A percentile compares a stretch with the other conserved stretches of the same genome.
Evolutionary conservation across 2,888 invertebrate genomes (phyloP).

Genomic region (Sphaeridia pumilis): DNA sequence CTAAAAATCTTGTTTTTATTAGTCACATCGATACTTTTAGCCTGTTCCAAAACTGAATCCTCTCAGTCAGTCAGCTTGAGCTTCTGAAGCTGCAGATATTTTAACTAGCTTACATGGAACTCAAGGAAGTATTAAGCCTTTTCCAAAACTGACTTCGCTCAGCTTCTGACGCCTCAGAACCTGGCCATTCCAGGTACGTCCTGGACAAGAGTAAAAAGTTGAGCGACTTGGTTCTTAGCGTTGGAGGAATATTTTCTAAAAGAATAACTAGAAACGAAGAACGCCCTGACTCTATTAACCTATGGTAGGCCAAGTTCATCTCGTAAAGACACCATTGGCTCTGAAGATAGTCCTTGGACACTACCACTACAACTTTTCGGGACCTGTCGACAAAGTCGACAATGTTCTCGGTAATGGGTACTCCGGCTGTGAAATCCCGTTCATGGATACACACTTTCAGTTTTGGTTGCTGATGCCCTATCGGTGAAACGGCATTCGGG

Average conservation of each 20-base stretch:
- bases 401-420: constrained; percentile 58
- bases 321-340: constrained; percentile 65
- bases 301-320: constrained; percentile 56
- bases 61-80: too few relatives aligned
- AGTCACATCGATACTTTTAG: too few relatives aligned
- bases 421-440: constrained; percentile 58
- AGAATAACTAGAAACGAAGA: constrained; percentile 54
- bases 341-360: constrained; percentile 51
- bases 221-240: constrained; percentile 50
- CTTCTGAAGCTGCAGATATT: too few relatives aligned
- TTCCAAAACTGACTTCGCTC: constrained; percentile 36
- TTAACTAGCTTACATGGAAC: too few relatives aligned
- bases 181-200: constrained; percentile 58
- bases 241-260: constrained; percentile 52
- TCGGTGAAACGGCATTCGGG: too few relatives aligned
- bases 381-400: constrained; percentile 57
- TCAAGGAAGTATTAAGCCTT: constrained; percentile 24
- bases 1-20: too few relatives aligned
- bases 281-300: constrained; percentile 40
- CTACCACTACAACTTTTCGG: constrained; percentile 50
- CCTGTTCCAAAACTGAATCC: too few relatives aligned
- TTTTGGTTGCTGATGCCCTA: not conserved
- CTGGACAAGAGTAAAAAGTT: constrained; percentile 56
- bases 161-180: constrained; percentile 36
- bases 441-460: constrained; percentile 55